phyloP scores from a whole-genome alignment of 2,888 invertebrate species.

The Chrysolina oricalcia region DNA sequence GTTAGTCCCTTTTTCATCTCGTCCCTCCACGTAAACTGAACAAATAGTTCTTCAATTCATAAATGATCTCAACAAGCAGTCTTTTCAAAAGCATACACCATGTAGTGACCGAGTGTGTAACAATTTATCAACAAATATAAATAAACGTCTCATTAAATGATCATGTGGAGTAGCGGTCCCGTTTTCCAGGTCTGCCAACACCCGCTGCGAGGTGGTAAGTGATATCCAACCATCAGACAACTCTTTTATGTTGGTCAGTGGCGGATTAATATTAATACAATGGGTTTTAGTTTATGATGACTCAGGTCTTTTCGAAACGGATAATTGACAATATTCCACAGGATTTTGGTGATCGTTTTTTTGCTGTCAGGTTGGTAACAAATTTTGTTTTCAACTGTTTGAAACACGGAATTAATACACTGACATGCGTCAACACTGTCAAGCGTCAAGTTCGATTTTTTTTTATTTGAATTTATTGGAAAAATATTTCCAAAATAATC shows the following conservation, averaged over 20 bases:
- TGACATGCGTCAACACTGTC: too few species aligned
- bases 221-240: slow-evolving; percentile 61
- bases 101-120: slow-evolving; percentile 36
- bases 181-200: slow-evolving; percentile 45
- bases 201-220: slow-evolving; percentile 61
- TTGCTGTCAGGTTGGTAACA: too few species aligned
- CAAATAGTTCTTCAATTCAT: slow-evolving; percentile 17
- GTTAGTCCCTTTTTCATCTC: not conserved
- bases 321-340: too few species aligned
- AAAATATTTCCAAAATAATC: too few species aligned
- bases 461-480: too few species aligned
- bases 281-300: not conserved
- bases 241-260: slow-evolving; percentile 56
- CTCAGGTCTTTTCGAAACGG: not conserved
- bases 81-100: slow-evolving; percentile 31
- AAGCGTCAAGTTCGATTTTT: too few species aligned
- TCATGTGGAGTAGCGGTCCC: slow-evolving; percentile 56
- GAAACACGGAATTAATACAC: too few species aligned
- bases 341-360: too few species aligned
- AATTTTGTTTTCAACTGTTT: too few species aligned
- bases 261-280: slow-evolving; percentile 20
- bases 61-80: slow-evolving; percentile 32
- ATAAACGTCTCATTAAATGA: slow-evolving; percentile 62
- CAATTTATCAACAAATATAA: slow-evolving; percentile 63
- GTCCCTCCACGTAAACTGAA: slow-evolving; percentile 6